phyloP scores from a whole-genome alignment of 2,797 vertebrate genomes.

The Danio kyathit region DNA sequence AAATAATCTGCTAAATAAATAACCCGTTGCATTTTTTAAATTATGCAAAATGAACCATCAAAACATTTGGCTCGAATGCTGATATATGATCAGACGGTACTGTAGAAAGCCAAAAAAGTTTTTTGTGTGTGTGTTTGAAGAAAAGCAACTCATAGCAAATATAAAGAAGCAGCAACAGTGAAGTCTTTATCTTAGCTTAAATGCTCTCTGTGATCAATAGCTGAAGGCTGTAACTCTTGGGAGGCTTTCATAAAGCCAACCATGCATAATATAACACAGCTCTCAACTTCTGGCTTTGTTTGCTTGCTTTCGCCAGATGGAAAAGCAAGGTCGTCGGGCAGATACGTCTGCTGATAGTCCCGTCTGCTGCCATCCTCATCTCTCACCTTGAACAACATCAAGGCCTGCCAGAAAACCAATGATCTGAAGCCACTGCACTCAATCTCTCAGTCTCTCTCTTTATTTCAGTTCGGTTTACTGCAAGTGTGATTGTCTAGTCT shows the following conservation, averaged over 20 bases:
- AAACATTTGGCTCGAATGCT: background rate
- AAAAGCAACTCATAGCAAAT: background rate
- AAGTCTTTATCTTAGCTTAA: background rate
- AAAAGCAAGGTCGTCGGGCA: constrained; percentile 43
- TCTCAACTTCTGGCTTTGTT: constrained; percentile 8
- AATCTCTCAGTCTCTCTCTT: constrained; percentile 15
- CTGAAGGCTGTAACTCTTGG: constrained; percentile 14
- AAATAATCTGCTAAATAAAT: background rate
- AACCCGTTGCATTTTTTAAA: no score
- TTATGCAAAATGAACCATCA: background rate
- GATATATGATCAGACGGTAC: background rate
- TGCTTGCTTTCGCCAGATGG: constrained; percentile 32
- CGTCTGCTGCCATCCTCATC: constrained; percentile 50
- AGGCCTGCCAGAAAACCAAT: constrained; percentile 40
- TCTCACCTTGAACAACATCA: constrained; percentile 53
- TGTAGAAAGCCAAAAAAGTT: no score
- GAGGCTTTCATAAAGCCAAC: constrained; percentile 20
- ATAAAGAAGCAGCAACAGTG: background rate
- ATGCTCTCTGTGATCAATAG: constrained; percentile 29
- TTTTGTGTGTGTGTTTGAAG: no score
- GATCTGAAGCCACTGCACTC: constrained; percentile 17
- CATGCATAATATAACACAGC: constrained; percentile 32
- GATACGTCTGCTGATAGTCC: constrained; percentile 37
- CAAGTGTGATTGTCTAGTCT: background rate
- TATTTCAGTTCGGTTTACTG: background rate